Evolutionary conservation across 2,888 invertebrate species (phyloP).

Genomic region (Drosophila kanekoi): DNA sequence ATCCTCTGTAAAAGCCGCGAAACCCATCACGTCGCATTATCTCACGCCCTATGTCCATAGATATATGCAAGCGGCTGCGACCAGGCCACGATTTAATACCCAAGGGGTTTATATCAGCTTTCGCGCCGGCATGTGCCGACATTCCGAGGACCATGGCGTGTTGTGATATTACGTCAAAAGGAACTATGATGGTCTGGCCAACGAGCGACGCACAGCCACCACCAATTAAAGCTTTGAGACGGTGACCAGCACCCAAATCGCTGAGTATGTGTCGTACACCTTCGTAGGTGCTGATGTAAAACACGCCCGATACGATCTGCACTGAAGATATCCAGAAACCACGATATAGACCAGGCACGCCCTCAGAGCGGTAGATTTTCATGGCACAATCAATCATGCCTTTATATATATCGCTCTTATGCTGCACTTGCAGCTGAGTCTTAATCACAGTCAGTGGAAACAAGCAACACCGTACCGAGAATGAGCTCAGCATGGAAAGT

Average conservation of each 20-base stretch:
- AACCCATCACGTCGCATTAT: slow-evolving; percentile 94
- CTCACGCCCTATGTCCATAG: slow-evolving; percentile 90
- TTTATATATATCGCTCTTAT: slow-evolving; percentile 92
- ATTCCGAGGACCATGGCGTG: slow-evolving; percentile 97
- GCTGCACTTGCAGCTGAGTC: slow-evolving; percentile 94
- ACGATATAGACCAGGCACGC: slow-evolving; percentile 93
- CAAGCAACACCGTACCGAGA: slow-evolving; percentile 88
- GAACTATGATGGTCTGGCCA: slow-evolving; percentile 97
- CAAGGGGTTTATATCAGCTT: slow-evolving; percentile 90
- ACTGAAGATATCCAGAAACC: slow-evolving; percentile 98
- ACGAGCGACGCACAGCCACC: slow-evolving; percentile 97
- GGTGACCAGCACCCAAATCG: slow-evolving; percentile 84
- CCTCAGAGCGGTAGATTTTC: slow-evolving; percentile 94
- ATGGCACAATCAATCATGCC: slow-evolving; percentile 95
- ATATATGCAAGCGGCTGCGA: slow-evolving; percentile 89
- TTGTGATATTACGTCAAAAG: slow-evolving; percentile 98
- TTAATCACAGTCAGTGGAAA: slow-evolving; percentile 98
- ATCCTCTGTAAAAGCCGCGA: slow-evolving; percentile 96
- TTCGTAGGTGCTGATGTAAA: slow-evolving; percentile 97
- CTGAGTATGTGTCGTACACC: slow-evolving; percentile 93
- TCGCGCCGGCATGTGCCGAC: slow-evolving; percentile 79
- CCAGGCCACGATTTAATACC: slow-evolving; percentile 89
- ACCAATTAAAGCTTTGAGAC: slow-evolving; percentile 91
- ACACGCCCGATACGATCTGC: slow-evolving; percentile 93
- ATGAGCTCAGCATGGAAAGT: slow-evolving; percentile 92